Evolutionary conservation across 2,797 vertebrate genomes (phyloP), one percentile per base, ranked within the genome.

Genomic region (Galaxias olidus): DNA sequence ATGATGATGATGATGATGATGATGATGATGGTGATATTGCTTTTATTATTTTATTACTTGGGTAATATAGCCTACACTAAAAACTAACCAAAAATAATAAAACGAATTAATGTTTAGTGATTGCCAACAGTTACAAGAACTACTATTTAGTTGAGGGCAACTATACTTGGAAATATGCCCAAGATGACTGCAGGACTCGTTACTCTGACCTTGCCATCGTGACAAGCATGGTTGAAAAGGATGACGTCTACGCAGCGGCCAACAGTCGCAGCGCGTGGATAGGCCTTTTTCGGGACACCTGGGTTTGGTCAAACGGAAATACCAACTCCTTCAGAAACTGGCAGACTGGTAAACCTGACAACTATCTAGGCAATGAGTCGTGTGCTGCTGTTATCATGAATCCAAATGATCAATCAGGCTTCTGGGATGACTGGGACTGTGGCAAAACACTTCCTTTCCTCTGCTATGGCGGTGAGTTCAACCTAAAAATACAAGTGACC

Each of bases 141-240:
- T n/a, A n/a, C n/a, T n/a, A n/a, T n/a, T n/a, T n/a, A n/a, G 48
- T 15, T 13, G 14, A 15, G 17, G 48, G 48, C 7, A 9, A 4
- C 1, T 1, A 8, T 49, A 49, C 18, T 9, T 75, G 73, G 73
- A 2, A 0, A 10, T 18, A 6, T 1, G 73, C 65, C 52, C 69
- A 42, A 52, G 5, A 1, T 15, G 14, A 66, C n/a, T n/a, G n/a
- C n/a, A n/a, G n/a, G n/a, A n/a, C n/a, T n/a, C n/a, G n/a, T n/a
- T n/a, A n/a, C n/a, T 45, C 62, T 8, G 70, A 76, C 40, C 55
- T 76, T 62, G 74, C 54, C 20, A 66, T 1, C 58, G 12, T 55
- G 19, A n/a, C 57, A 5, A 0, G 46, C 18, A 9, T 0, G 9
- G 15, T 46, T 13, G 1, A 46, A 12, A 1, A 3, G 14, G 2